Base-by-base conservation (phyloP, 2,797 vertebrate genomes). In the Sebastes goodei region DNA sequence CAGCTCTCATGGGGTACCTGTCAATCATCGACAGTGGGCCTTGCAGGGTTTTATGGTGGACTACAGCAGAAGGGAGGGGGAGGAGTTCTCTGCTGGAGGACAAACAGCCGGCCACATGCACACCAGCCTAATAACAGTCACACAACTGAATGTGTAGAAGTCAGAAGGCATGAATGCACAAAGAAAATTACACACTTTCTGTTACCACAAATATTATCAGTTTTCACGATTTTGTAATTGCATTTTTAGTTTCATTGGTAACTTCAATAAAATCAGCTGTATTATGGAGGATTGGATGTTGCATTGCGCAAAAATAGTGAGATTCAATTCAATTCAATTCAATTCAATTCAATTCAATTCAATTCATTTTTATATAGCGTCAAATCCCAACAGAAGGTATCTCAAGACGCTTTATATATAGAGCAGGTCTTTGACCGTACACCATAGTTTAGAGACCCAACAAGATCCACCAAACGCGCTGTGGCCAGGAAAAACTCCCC, bases 1-100 rank as follows among this genome's bases (percentile, higher is more conserved):
- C 49, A 57, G 57, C 74, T 87, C 91, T 88, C 89, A 75, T 76
- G 90, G 88, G 91, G 60, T 71, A 85, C 69, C 90, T 93, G 92
- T 52, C 92, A 92, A 81, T 92, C 92, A 92, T 80, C 72, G 64
- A 27, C 69, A 42, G 82, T 63, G 74, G 80, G 65, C 46, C 84
- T 82, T 57, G 83, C 74, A 80, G 85, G 83, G 75, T 86, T 87
- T 88, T 84, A 78, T 82, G 78, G 71, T 57, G 75, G 80, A 71
- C 62, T 53, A 78, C 71, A 85, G 78, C 38, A 69, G 29, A 15
- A 17, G 38, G 38, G 42, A 7, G 25, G 57, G 33, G 52, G 33
- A 12, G 53, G 35, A 21, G 78, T 7, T n/a, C 74, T 55, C 46
- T 76, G 67, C 82, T 74, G 27, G 62, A 80, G 80, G 84, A 83